Base-by-base conservation (phyloP, 2,888 invertebrate genomes). In the Xylocampa areola region DNA sequence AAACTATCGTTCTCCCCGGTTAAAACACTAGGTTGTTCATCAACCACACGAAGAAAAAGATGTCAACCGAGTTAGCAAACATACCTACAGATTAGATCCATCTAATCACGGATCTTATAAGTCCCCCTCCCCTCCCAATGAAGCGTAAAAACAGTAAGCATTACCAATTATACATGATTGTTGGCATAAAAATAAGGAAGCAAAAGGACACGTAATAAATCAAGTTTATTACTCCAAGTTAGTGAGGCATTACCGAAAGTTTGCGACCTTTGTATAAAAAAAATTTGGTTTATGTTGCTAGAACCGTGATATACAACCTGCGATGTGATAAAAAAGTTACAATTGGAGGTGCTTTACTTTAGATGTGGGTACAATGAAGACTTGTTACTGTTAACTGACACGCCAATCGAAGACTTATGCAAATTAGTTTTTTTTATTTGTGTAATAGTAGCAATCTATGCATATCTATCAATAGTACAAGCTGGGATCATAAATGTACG, bases 211-310 rank as follows among this genome's bases (percentile, higher is more conserved):
- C 8, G 47, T 35, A 41, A 58, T 69, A 73, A 73, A 63, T 69
- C 51, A 63, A 14, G 64, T 63, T 73, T 68, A 69, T 63, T 58
- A 58, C 58, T 19, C 19, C 13, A 68, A 69, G 50, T 73, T 68
- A 30, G 69, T 68, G 58, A 68, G 30, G 37, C 35, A 63, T 69
- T 54, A 43, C 58, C 19, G 41, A 4, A 68, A 68, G 29, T 73
- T 69, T 16, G 44, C 8, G 54, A 52, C 54, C 72, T 45, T 37
- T 54, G 29, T 40, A 17, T 23, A 50, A 54, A 58, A 67, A 69
- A 73, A 45, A 37, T n/a, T n/a, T 49, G 45, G 29, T 45, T 47
- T 36, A 51, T 62, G 47, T 40, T 50, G 13, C 29, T 41, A 13
- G 21, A 1, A 21, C 25, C 13, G 36, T 33, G 17, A 49, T 55